Base-by-base conservation (phyloP, 30 jellyfish, hydroid and myxozoan species). In the Cassiopea andromeda region DNA sequence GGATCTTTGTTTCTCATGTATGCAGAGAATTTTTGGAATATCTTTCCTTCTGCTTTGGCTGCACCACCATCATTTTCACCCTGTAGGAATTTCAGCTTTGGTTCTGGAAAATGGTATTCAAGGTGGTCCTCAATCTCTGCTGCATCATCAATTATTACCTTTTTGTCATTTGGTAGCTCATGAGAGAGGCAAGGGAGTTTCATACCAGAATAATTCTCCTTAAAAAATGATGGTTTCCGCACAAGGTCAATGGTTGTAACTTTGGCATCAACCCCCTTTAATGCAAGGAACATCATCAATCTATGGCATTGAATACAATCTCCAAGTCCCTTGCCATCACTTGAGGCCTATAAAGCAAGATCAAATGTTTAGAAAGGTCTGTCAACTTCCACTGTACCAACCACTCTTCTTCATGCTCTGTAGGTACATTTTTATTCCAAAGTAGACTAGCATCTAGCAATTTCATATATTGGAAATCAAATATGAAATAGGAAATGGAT, bases 311-410 rank as follows among this genome's bases (percentile, higher is more conserved):
- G 97, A 19, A 96, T 96, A 85, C 99, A 96, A 54, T 96, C 99
- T 0, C 99, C 99, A 61, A 96, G 97, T 9, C 99, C 99, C 72
- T 96, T 96, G 10, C 99, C 99, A 92, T 96, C 99, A 58, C 93
- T 96, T 49, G 98, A 92, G 44, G 99, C 98, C 99, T 96, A 46
- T 10, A 78, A 27, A 27, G 38, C 38, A 27, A 27, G 38, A 27
- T 27, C 38, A 27, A 27, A 27, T 27, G 38, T 27, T 27, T 27
- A 27, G 38, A 27, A 27, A 27, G 38, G 38, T 27, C 38, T 27
- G 38, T 27, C 38, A 27, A 27, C 38, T 27, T 27, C 38, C 38
- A 27, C 38, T 27, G 38, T 27, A 27, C 38, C 38, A 27, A 27
- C 38, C 38, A 27, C 38, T 27, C 38, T 27, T 27, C 38, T 27